These are phyloP conservation scores for Saccopteryx bilineata DNA, from an alignment of 2,113 vertebrate species.

Conservation along the genomic window DNA sequence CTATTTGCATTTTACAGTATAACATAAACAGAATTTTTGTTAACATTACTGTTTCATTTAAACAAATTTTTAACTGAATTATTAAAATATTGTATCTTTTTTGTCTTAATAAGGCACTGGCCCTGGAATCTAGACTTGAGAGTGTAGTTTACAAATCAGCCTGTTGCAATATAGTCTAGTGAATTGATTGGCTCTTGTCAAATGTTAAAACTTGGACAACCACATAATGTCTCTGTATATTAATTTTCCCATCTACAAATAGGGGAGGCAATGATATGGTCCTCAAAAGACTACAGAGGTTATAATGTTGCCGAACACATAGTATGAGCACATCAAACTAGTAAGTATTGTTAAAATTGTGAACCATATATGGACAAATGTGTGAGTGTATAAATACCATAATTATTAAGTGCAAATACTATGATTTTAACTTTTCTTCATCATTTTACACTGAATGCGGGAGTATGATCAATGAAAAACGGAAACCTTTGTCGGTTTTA, in stretches of 20 bases:
- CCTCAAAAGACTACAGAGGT: not conserved
- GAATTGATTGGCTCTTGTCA: not conserved
- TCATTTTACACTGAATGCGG: not conserved
- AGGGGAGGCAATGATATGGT: not conserved
- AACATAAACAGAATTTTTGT: not conserved
- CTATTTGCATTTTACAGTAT: not conserved
- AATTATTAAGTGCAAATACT: not conserved
- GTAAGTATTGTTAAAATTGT: not conserved
- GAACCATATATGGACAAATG: not conserved
- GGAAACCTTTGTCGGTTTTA: not conserved
- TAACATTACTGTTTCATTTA: not conserved
- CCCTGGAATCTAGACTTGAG: not conserved
- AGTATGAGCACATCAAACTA: not conserved
- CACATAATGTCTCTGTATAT: not conserved
- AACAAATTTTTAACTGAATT: slow-evolving; percentile 29
- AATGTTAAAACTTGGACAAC: not conserved
- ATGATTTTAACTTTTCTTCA: not conserved
- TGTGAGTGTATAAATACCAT: not conserved
- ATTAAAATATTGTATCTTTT: not conserved
- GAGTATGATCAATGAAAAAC: not conserved
- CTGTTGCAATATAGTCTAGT: not conserved
- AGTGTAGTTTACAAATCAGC: not conserved
- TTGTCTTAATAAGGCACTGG: not conserved
- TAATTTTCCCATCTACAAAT: not conserved
- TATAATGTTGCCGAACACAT: not conserved